Evolutionary conservation across 2,113 vertebrate genomes (phyloP).

Genomic region (Charina bottae): DNA sequence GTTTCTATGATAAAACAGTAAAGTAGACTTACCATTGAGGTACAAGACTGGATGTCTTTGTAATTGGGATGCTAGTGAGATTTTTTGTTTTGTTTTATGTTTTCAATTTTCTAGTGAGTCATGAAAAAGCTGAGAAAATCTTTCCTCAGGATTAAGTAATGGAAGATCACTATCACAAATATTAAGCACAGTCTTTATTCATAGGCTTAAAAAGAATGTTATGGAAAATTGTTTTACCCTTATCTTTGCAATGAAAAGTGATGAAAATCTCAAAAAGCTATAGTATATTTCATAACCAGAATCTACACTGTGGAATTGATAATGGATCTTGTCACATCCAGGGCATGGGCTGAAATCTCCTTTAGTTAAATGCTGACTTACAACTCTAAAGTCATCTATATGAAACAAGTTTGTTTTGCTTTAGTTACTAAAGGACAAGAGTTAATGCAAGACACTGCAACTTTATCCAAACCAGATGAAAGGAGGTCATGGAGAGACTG

Average conservation of each 20-base stretch:
- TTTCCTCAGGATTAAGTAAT: slow-evolving; percentile 24
- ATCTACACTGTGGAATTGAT: background rate
- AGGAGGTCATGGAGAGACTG: background rate
- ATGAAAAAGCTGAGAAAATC: slow-evolving; percentile 6
- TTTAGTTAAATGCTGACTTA: background rate
- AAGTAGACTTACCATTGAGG: background rate
- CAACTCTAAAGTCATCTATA: background rate
- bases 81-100: slow-evolving; percentile 22
- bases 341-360: slow-evolving; percentile 5
- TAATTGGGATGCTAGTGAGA: slow-evolving; percentile 1
- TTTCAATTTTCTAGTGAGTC: slow-evolving; percentile 17
- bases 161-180: slow-evolving; percentile 32
- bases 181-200: slow-evolving; percentile 17
- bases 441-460: background rate
- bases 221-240: slow-evolving; percentile 3
- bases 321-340: background rate
- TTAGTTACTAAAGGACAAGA: slow-evolving; percentile 9
- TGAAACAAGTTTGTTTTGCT: slow-evolving; percentile 11
- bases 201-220: background rate
- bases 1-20: background rate
- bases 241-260: slow-evolving; percentile 15
- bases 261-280: slow-evolving; percentile 13
- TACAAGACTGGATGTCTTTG: background rate
- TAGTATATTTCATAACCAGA: background rate
- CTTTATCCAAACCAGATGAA: background rate